Conservation (phyloP, 2,113 vertebrate genomes). For the Thymallus thymallus region DNA sequence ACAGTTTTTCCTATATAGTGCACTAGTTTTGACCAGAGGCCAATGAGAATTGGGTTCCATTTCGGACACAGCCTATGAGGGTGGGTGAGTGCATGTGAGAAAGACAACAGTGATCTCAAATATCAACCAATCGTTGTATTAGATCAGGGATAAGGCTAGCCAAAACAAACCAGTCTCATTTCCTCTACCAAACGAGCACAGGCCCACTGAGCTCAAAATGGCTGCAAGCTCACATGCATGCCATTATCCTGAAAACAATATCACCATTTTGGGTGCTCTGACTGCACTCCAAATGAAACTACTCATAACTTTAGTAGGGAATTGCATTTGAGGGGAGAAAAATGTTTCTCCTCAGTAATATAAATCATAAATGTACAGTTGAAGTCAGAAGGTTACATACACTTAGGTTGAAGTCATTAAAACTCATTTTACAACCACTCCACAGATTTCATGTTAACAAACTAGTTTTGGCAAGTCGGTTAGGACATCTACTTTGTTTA, state of each 20-base stretch:
- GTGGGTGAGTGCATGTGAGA: conserved; percentile 32
- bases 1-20: too few relatives aligned
- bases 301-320: not conserved
- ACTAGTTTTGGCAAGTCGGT: too few relatives aligned
- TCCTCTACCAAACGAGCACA: conserved; percentile 5
- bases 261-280: not conserved
- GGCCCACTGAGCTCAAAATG: not conserved
- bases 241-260: conserved; percentile 7
- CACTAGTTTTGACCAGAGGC: too few relatives aligned
- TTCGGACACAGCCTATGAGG: not conserved
- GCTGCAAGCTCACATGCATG: conserved; percentile 13
- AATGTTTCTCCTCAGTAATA: not conserved
- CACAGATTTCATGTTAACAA: too few relatives aligned
- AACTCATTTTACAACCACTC: too few relatives aligned
- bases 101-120: conserved; percentile 8
- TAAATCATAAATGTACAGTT: not conserved
- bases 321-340: too few relatives aligned
- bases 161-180: conserved; percentile 32
- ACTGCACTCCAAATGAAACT: not conserved
- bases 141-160: conserved; percentile 19
- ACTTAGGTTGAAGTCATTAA: too few relatives aligned
- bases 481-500: too few relatives aligned
- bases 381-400: too few relatives aligned
- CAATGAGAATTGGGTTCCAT: too few relatives aligned
- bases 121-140: conserved; percentile 7